phyloP scores from a whole-genome alignment of 2,888 invertebrate species.

The Artemia sinica region DNA sequence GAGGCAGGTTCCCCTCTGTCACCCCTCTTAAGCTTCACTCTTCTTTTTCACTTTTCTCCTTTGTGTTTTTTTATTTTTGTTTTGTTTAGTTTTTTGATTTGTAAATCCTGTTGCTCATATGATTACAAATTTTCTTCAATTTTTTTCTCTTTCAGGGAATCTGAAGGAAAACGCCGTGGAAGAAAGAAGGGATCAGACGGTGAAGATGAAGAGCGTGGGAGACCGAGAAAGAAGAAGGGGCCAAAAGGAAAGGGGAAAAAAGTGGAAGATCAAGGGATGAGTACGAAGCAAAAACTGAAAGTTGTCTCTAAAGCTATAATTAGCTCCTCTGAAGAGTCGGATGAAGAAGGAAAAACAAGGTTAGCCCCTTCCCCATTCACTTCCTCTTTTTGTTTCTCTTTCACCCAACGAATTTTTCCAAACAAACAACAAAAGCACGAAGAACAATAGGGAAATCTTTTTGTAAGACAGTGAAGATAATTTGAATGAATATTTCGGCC shows the following conservation, averaged over 20 bases:
- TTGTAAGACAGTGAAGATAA: too few relatives aligned
- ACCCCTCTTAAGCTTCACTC: not conserved
- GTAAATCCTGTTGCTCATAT: not conserved
- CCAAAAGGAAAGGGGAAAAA: conserved; percentile 30
- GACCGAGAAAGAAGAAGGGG: conserved; percentile 26
- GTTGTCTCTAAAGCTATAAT: conserved; percentile 88
- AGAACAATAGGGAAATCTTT: too few relatives aligned
- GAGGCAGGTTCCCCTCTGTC: too few relatives aligned
- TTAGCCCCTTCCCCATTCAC: conserved; percentile 30
- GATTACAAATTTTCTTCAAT: not conserved
- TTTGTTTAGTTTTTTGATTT: not conserved
- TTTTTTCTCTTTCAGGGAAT: conserved; percentile 27
- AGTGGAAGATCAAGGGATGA: conserved; percentile 45
- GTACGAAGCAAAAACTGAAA: conserved; percentile 65
- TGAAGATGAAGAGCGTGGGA: conserved; percentile 29
- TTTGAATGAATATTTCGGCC: too few relatives aligned
- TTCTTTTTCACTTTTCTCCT: not conserved
- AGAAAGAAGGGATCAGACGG: conserved; percentile 19
- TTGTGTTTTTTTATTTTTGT: not conserved
- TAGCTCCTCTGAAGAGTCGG: conserved; percentile 52
- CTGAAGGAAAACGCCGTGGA: conserved; percentile 28
- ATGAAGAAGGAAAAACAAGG: conserved; percentile 36
- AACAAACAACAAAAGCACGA: too few relatives aligned
- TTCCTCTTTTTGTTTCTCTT: too few relatives aligned
- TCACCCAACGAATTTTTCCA: too few relatives aligned